Conservation (phyloP, 2,888 invertebrate genomes). For the Lamproptera curius region DNA sequence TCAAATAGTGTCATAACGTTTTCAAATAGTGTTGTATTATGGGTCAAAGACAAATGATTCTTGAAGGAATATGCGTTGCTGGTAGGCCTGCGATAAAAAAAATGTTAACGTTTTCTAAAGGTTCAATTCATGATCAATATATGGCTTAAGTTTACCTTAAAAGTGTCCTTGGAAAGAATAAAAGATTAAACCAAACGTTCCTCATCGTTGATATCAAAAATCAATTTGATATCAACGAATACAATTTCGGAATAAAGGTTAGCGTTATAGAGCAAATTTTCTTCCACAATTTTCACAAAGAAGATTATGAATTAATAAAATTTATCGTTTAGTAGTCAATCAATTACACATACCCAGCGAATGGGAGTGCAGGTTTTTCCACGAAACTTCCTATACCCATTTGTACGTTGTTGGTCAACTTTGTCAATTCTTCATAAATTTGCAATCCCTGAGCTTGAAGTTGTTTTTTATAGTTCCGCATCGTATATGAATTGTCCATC, state of each 20-base stretch:
- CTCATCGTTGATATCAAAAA: too few species aligned
- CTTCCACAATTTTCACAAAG: too few species aligned
- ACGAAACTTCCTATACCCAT: constrained; percentile 84
- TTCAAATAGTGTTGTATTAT: constrained; percentile 65
- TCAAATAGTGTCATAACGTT: constrained; percentile 57
- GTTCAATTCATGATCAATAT: neutral
- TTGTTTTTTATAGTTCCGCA: constrained; percentile 76
- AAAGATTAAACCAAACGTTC: too few species aligned
- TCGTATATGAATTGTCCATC: constrained; percentile 86
- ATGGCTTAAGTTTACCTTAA: too few species aligned
- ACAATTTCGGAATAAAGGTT: too few species aligned
- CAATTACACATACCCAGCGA: constrained; percentile 60
- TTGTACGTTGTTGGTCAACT: constrained; percentile 80
- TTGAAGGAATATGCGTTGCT: constrained; percentile 74
- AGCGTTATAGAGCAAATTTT: too few species aligned
- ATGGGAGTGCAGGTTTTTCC: constrained; percentile 79
- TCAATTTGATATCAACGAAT: too few species aligned
- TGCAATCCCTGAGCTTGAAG: constrained; percentile 70
- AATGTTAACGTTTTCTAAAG: constrained; percentile 53
- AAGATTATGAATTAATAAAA: too few species aligned
- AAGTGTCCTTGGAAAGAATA: too few species aligned
- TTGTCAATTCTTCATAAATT: constrained; percentile 72
- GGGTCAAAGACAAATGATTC: constrained; percentile 83
- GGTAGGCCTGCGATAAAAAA: constrained; percentile 72
- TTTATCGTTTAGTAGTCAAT: too few species aligned